phyloP scores from a whole-genome alignment of 2,888 invertebrate genomes.

The Harpalus rubripes region DNA sequence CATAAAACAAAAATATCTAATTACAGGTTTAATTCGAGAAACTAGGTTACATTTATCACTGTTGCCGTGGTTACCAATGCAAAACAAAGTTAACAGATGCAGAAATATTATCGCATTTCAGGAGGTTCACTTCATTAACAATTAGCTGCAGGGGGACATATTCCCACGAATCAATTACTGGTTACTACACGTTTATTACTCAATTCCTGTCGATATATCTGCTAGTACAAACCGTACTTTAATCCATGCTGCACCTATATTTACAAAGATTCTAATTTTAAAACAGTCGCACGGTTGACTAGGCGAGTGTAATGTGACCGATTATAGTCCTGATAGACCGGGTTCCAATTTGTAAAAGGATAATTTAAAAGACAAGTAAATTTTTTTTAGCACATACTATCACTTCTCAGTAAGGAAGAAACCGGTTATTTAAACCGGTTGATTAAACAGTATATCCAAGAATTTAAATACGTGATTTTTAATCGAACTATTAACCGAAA shows the following conservation, averaged over 20 bases:
- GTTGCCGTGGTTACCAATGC: slow-evolving; percentile 19
- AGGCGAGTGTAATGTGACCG: no score
- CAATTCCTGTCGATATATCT: background rate
- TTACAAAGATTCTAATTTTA: background rate
- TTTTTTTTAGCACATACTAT: no score
- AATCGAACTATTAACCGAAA: no score
- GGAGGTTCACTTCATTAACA: slow-evolving; percentile 9
- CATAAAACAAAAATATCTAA: slow-evolving; percentile 42
- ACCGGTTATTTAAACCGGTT: no score
- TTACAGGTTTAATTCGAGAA: slow-evolving; percentile 39
- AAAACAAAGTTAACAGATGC: slow-evolving; percentile 32
- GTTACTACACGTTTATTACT: background rate
- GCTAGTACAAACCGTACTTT: background rate
- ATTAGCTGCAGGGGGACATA: background rate
- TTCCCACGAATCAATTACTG: background rate
- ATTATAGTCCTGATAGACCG: no score
- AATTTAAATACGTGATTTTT: no score
- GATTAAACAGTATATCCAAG: no score
- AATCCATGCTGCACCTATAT: background rate
- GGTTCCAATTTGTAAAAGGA: no score
- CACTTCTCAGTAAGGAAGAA: no score
- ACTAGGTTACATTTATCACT: slow-evolving; percentile 28
- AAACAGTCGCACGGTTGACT: background rate
- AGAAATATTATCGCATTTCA: slow-evolving; percentile 13
- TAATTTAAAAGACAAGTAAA: no score